Conservation (phyloP, 2,888 invertebrate genomes). For the Camponotus fellah region DNA sequence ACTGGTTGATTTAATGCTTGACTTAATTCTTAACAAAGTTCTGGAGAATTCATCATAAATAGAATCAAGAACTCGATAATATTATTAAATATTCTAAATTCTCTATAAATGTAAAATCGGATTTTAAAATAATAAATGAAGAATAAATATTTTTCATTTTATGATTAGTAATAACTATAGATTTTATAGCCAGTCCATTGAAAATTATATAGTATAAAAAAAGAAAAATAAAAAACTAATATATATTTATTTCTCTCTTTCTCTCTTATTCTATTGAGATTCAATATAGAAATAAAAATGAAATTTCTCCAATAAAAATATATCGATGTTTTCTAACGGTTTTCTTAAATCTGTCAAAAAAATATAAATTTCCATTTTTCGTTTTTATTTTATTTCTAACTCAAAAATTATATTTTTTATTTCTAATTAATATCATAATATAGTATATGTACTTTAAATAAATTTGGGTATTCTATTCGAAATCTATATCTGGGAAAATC, state of each 20-base stretch:
- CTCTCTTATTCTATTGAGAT: neutral
- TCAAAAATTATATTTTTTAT: neutral
- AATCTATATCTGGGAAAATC: neutral
- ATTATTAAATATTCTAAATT: neutral
- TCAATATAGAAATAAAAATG: neutral
- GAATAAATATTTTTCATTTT: neutral
- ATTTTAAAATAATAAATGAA: neutral
- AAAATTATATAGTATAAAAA: neutral
- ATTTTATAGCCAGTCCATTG: neutral
- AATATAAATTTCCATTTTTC: neutral
- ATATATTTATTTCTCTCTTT: neutral
- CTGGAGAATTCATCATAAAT: neutral
- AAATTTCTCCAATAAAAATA: neutral
- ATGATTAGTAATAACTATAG: neutral
- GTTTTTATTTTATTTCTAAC: neutral
- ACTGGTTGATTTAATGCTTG: too few species aligned
- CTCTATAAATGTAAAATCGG: neutral
- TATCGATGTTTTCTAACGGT: too few species aligned
- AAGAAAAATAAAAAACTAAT: neutral
- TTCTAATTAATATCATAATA: neutral
- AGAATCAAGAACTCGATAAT: neutral
- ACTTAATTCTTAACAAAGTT: neutral
- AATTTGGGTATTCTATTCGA: neutral
- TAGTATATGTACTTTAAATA: neutral
- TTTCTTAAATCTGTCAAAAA: neutral